Evolutionary conservation across 2,888 invertebrate genomes (phyloP).

Genomic region (Cerastis rubricosa): DNA sequence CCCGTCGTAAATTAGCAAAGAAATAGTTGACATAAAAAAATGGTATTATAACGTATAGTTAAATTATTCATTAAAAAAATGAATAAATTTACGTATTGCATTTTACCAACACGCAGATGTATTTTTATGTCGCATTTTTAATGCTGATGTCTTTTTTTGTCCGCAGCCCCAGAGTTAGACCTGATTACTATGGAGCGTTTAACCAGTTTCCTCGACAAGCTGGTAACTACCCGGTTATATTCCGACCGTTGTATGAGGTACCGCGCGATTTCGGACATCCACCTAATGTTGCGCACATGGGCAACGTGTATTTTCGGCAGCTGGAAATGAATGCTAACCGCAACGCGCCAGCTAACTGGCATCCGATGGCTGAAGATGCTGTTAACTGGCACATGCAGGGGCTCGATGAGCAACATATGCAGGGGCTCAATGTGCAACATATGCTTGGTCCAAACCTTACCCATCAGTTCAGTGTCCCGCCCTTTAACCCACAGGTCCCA

Average conservation of each 20-base stretch:
- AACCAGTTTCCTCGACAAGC: neutral
- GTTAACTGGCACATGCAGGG: neutral
- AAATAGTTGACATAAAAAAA: neutral
- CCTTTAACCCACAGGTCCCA: neutral
- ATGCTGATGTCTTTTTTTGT: conserved; percentile 48
- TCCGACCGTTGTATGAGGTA: neutral
- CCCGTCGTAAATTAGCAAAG: neutral
- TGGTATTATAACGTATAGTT: neutral
- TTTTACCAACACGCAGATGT: conserved; percentile 3
- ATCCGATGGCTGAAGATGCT: too few relatives aligned
- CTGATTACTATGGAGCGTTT: conserved; percentile 21
- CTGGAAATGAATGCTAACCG: neutral
- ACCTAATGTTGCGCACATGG: neutral
- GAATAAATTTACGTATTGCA: neutral
- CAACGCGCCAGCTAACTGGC: neutral
- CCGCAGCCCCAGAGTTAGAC: conserved; percentile 35
- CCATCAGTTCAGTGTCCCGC: neutral
- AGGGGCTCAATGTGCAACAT: neutral
- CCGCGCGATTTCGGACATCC: neutral
- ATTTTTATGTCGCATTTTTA: conserved; percentile 39
- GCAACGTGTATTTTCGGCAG: conserved; percentile 7
- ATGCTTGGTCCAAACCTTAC: neutral
- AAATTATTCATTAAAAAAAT: neutral
- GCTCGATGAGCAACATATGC: too few relatives aligned
- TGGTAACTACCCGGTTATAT: conserved; percentile 7